A percentile compares a stretch with the other conserved stretches of the same genome.
Conservation (phyloP, 2,113 vertebrate genomes). For the cat (Felis catus) region DNA sequence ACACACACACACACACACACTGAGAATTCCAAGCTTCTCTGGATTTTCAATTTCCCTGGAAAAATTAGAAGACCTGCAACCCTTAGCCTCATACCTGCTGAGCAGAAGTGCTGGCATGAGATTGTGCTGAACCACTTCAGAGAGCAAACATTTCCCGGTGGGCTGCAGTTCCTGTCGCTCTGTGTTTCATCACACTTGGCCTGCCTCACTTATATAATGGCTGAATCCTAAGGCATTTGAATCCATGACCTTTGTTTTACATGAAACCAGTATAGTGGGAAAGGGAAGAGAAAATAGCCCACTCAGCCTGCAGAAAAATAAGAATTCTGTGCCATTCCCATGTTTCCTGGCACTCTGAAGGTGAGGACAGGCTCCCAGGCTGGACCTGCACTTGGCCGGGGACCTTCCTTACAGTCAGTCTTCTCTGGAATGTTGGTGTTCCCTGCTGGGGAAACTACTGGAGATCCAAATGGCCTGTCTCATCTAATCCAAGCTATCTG, state of each 20-base stretch:
- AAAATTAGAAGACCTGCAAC: not conserved
- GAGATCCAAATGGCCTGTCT: slow-evolving; percentile 66
- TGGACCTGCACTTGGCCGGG: not conserved
- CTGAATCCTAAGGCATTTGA: not conserved
- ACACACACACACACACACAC: not conserved
- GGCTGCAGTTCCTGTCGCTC: not conserved
- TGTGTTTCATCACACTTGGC: not conserved
- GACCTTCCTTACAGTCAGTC: not conserved
- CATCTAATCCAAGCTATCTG: not conserved
- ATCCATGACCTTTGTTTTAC: not conserved
- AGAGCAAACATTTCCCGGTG: not conserved
- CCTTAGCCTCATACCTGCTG: not conserved
- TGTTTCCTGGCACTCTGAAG: not conserved
- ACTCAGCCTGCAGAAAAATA: not conserved
- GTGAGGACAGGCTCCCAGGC: not conserved
- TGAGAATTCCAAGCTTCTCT: not conserved
- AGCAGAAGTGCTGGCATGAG: not conserved
- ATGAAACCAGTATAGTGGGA: not conserved
- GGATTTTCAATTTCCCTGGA: slow-evolving; percentile 8
- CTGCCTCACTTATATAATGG: not conserved
- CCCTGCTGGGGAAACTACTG: slow-evolving; percentile 49
- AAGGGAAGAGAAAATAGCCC: not conserved
- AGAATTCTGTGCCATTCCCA: not conserved
- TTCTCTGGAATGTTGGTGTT: slow-evolving; percentile 55
- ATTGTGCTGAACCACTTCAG: not conserved